Evolutionary conservation across 2,888 invertebrate species (phyloP), one percentile per base, ranked within the genome.

Genomic region (Caenorhabditis sp.): DNA sequence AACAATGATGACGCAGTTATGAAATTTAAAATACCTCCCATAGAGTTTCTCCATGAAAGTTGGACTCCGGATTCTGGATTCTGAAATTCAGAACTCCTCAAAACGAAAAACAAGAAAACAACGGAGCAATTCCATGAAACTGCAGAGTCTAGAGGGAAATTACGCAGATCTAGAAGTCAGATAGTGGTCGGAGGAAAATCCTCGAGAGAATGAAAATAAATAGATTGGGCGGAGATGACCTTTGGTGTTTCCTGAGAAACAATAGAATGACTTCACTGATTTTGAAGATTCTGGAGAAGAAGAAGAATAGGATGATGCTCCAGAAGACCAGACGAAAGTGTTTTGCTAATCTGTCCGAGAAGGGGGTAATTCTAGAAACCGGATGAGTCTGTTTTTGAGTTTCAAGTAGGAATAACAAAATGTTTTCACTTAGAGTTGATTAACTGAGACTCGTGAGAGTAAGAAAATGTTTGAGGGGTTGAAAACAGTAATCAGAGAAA

Each of bases 221-320:
- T 49, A 66, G 64, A 66, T 12, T 26, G 47, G 66, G 66, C 35
- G 66, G 51, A 35, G 66, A 22, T 51, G 66, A 66, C 66, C 66
- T 66, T 51, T 66, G 66, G 22, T 22, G 51, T 66, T 51, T 66
- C 38, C 38, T 28, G 35, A 28, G 66, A 64, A 66, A 64, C n/a
- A n/a, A n/a, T n/a, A n/a, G n/a, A n/a, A 51, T 66, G 49, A 44
- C 24, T 64, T 64, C 44, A 47, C 47, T 49, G 31, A 51, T 35
- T 51, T 66, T 22, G 19, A 26, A 59, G 59, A 38, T 59, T 59
- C 8, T 59, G 22, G 2, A 12, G 14, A 26, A 3, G n/a, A n/a
- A 44, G 0, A 44, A 16, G n/a, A n/a, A 44, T 44, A 14, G 16
- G 44, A 44, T 7, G 47, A 47, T 47, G 47, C 47, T 47, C 19